Percentiles rank a stretch among this genome's conserved stretches.
Conservation (phyloP, 2,113 vertebrate species). For the Dicentrarchus labrax region DNA sequence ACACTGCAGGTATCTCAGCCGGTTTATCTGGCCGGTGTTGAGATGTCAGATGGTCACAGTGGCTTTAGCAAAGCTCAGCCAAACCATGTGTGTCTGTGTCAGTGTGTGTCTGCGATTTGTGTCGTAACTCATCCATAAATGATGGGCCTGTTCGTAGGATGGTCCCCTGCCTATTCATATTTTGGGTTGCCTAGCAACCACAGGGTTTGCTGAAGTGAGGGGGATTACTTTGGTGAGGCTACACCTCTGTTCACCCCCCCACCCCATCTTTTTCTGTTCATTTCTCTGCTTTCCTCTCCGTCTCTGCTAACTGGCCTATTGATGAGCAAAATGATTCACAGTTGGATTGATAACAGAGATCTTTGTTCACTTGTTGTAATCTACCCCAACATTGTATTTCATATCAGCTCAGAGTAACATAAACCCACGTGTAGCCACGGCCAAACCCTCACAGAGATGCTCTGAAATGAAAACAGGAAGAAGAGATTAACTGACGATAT, state of each 20-base stretch:
- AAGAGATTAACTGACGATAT: constrained; percentile 9
- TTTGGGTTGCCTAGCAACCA: constrained; percentile 85
- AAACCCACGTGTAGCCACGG: constrained; percentile 1
- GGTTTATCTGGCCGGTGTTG: constrained; percentile 69
- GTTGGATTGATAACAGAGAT: constrained; percentile 13
- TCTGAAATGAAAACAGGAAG: constrained; percentile 8
- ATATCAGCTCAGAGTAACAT: constrained; percentile 7
- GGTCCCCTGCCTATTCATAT: constrained; percentile 79
- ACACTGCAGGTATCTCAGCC: constrained; percentile 60
- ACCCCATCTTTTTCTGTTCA: constrained; percentile 25
- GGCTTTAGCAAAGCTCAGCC: constrained; percentile 68
- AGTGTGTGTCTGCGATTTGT: constrained; percentile 57
- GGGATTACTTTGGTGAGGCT: constrained; percentile 59
- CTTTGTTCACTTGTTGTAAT: constrained; percentile 30
- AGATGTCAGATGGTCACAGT: constrained; percentile 80
- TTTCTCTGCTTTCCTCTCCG: constrained; percentile 12
- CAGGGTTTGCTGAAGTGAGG: constrained; percentile 55
- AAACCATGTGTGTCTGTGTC: constrained; percentile 51
- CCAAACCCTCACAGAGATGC: constrained; percentile 1
- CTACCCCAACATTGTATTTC: neutral
- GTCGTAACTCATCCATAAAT: constrained; percentile 79
- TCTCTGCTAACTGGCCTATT: constrained; percentile 30
- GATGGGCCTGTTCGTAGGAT: constrained; percentile 65
- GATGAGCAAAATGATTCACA: constrained; percentile 22
- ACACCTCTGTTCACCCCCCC: constrained; percentile 49